These are phyloP conservation scores for Camponotus fellah DNA, from an alignment of 2,888 invertebrate species.

Conservation along the genomic window DNA sequence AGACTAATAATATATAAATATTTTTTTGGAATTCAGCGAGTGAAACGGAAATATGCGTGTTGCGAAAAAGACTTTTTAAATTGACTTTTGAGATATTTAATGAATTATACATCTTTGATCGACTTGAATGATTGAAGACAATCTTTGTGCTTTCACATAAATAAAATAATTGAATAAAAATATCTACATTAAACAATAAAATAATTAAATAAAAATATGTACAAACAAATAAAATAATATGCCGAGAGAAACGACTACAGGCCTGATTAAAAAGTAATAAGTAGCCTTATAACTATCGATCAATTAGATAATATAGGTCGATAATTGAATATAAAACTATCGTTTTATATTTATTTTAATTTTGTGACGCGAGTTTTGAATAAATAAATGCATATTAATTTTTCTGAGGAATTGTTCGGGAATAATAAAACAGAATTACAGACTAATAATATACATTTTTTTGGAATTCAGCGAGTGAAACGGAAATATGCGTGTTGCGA, in stretches of 20 bases:
- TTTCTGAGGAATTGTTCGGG: neutral
- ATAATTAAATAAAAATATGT: neutral
- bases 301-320: neutral
- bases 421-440: neutral
- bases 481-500: no score
- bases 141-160: neutral
- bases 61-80: neutral
- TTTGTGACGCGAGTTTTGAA: neutral
- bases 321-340: neutral
- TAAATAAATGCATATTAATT: neutral
- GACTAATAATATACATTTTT: neutral
- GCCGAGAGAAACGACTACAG: neutral
- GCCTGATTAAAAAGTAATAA: conserved; percentile 21
- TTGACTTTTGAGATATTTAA: neutral
- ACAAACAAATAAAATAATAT: neutral
- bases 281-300: neutral
- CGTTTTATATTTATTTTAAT: neutral
- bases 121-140: neutral
- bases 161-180: neutral
- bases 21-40: neutral
- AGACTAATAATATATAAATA: neutral
- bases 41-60: neutral
- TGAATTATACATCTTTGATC: neutral
- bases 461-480: no score
- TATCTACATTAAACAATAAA: neutral